Evolutionary conservation across 1,140 invertebrate species (phyloP), one percentile per base, ranked within the genome.

Genomic region (Matsumurasca onukii): DNA sequence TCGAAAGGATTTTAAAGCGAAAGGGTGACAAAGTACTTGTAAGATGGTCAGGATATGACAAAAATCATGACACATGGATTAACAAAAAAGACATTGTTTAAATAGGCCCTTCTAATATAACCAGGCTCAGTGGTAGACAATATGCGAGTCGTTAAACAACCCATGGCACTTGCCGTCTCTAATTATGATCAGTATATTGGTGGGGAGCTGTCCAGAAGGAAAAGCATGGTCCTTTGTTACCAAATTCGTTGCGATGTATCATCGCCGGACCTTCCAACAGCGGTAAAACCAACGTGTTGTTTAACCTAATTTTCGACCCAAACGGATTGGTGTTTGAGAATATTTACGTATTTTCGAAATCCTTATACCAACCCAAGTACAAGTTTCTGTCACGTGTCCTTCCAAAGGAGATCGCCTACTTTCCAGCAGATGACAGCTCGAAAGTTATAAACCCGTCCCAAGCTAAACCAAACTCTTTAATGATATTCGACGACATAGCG

Each of bases 321-420:
- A 75, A 77, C 71, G 77, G 77, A n/a, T 66, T 77, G 64, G 69
- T 69, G 52, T 78, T 77, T 72, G 66, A 79, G 77, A 79, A 80
- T 70, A 62, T 79, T 57, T 80, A 80, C 66, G 20, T 80, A 1
- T 79, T 77, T 72, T 77, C 77, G 61, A 80, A 79, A 71, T 78
- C 76, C 1, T 70, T 78, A 25, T 70, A 76, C 69, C 76, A 78
- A 71, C 70, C 76, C 12, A 78, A 77, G 71, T 78, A 77, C 69
- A 52, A 64, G 20, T 76, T 73, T 72, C 69, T 78, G 31, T 34
- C 72, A 67, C 67, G 69, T 48, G 25, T 77, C 31, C 27, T 78
- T 30, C 63, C 68, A 9, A 61, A 67, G 15, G 70, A 66, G n/a
- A 73, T 78, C 0, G 70, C 55, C 31, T 78, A 75, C 52, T 75